Base-by-base conservation (phyloP, 2,113 vertebrate species). In the Eclectus roratus region DNA sequence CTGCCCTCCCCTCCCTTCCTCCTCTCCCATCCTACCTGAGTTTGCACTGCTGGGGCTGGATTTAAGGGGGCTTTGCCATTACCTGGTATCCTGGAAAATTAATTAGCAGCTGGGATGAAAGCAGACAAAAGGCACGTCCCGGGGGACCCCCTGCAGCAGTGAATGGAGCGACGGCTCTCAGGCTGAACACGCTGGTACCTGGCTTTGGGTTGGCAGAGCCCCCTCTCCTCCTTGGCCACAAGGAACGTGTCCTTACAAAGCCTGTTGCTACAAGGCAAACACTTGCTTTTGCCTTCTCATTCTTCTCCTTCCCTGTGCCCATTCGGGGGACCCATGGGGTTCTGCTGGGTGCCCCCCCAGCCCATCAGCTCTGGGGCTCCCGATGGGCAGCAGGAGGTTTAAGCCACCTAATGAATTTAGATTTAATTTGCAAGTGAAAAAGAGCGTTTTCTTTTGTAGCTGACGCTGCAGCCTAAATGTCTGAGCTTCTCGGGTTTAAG, bases 371-470 rank as follows among this genome's bases (percentile, higher is more conserved):
- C 56, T 3, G 6, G 73, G 56, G 66, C n/a, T 58, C 10, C 23
- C 0, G 2, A 7, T 5, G 39, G 77, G 71, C 84, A 39, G 70
- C 58, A 55, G 89, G 77, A 96, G 88, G 91, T 90, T 98, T 88
- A 41, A 43, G 78, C 94, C 92, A 24, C 95, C 80, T 96, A 95
- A 97, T 97, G 97, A 98, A 97, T 97, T 97, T 97, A 94, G 98
- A 97, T 98, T 98, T 95, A 97, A 98, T 98, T 98, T 98, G 97
- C 98, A 98, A 98, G 97, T 97, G 97, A 98, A 98, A 98, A 97
- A 97, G 97, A 98, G 97, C 94, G 89, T 97, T 98, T 97, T 96
- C 98, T 98, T 98, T 97, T 98, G 97, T 97, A 97, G 97, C 98
- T 97, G 97, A 97, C 68, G 97, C 97, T 96, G 97, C 98, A 98